Base-by-base conservation (phyloP, 2,113 vertebrate genomes). In the Marmota monax region DNA sequence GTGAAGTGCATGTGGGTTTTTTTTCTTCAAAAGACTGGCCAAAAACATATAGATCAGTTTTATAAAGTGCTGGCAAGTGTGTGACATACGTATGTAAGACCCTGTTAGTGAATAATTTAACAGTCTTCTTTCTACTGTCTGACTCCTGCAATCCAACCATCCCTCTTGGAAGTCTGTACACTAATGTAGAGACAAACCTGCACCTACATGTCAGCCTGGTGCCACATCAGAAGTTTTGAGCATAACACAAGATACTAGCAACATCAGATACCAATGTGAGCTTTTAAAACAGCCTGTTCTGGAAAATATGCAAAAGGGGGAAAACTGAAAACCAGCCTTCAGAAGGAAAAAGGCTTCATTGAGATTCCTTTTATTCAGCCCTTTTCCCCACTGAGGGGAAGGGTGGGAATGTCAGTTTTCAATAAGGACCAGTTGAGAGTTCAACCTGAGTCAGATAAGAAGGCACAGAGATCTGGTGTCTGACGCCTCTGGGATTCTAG, bases 141-240 rank as follows among this genome's bases (percentile, higher is more conserved):
- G 12, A 32, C 12, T 29, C 3, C 67, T 73, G 2, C 0, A 1
- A 45, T 9, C 34, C 23, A 45, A 42, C 3, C 61, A 45, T 48
- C 20, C 20, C 25, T n/a, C 58, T 51, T 6, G 2, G 20, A 69
- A 77, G 63, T 86, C 58, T 92, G 56, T 7, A 56, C 18, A 53
- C 51, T 4, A 17, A 16, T 11, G 25, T 48, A 39, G 79, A 89
- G 34, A 72, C 16, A 45, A 48, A 14, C 9, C 23, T 23, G 29
- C 34, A 32, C 92, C 39, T 70, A 69, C 2, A 29, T 7, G 0
- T 3, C 13, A 5, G 13, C 4, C 23, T 37, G 63, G 14, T 3
- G 27, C n/a, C 56, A 51, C 77, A 16, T 5, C 7, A 42, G 5
- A 93, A 82, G 45, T 51, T 76, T 11, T 79, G 42, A 45, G 25